Evolutionary conservation across 53 echinoderm and acorn worm species (phyloP).

Genomic region (Hippasteria phrygiana): DNA sequence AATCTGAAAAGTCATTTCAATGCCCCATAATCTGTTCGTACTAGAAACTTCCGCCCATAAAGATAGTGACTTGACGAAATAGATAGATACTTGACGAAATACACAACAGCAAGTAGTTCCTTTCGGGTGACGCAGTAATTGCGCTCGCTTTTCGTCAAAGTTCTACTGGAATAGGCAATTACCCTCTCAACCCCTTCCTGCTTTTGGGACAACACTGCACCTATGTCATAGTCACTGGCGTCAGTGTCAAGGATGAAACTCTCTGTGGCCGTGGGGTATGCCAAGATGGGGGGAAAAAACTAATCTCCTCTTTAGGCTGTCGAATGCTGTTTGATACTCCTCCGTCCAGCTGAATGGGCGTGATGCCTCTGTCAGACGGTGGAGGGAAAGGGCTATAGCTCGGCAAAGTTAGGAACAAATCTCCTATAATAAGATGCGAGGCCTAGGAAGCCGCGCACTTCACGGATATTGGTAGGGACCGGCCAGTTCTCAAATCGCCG

Average conservation of each 20-base stretch:
- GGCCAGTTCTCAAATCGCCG: constrained; percentile 50
- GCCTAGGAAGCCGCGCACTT: constrained; percentile 56
- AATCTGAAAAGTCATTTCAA: constrained; percentile 68
- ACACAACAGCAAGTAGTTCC: constrained; percentile 67
- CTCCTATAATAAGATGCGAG: constrained; percentile 63
- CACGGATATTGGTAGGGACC: constrained; percentile 16
- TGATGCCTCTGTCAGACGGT: constrained; percentile 55
- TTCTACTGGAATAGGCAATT: constrained; percentile 51
- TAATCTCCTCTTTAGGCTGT: constrained; percentile 42
- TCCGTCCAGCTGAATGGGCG: constrained; percentile 52
- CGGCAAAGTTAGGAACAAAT: constrained; percentile 53
- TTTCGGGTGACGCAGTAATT: constrained; percentile 63
- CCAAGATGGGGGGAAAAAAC: constrained; percentile 59
- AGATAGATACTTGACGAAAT: constrained; percentile 47
- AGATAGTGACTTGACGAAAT: constrained; percentile 71
- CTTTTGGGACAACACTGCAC: constrained; percentile 51
- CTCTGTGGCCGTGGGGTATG: constrained; percentile 56
- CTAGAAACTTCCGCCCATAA: constrained; percentile 46
- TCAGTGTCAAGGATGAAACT: constrained; percentile 63
- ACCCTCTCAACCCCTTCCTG: constrained; percentile 61
- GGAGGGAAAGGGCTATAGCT: constrained; percentile 61
- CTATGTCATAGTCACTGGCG: constrained; percentile 69
- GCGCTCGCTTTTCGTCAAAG: constrained; percentile 48
- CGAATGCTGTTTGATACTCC: constrained; percentile 52
- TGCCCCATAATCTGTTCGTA: constrained; percentile 66